Evolutionary conservation across 92 coral and sea anemone genomes (phyloP).

Genomic region (Porites lobata): DNA sequence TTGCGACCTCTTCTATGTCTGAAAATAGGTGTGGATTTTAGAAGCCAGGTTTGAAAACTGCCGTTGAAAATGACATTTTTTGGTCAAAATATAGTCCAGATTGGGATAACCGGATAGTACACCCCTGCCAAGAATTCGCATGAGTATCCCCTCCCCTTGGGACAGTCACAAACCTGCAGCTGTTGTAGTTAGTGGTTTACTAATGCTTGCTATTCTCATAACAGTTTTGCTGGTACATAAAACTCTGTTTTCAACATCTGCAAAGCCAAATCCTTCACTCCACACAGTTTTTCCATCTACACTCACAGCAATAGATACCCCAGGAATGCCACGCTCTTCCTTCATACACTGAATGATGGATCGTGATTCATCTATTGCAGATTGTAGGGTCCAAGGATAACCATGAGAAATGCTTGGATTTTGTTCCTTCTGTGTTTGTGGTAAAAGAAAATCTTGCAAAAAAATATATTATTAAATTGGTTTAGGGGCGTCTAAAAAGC

Average conservation of each 20-base stretch:
- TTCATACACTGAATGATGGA: slow-evolving; percentile 69
- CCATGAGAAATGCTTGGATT: not conserved
- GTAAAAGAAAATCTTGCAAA: not conserved
- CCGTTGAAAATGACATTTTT: too few relatives aligned
- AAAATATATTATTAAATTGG: not conserved
- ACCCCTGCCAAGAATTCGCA: not conserved
- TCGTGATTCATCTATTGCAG: slow-evolving; percentile 78
- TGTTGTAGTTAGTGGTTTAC: slow-evolving; percentile 92
- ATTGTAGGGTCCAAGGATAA: slow-evolving; percentile 36
- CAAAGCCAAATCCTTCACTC: slow-evolving; percentile 98
- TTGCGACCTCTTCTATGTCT: too few relatives aligned
- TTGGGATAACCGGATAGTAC: too few relatives aligned
- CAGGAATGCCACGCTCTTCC: slow-evolving; percentile 94
- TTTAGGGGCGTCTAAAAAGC: not conserved
- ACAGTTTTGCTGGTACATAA: slow-evolving; percentile 85
- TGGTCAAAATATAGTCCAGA: too few relatives aligned
- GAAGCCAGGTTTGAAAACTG: too few relatives aligned
- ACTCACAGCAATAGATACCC: slow-evolving; percentile 86
- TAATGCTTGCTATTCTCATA: slow-evolving; percentile 99
- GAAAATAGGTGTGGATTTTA: too few relatives aligned
- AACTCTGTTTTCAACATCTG: slow-evolving; percentile 95
- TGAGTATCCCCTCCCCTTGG: not conserved
- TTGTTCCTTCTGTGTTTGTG: not conserved
- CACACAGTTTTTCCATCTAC: slow-evolving; percentile 89
- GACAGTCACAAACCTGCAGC: slow-evolving; percentile 77